phyloP scores from a whole-genome alignment of 92 coral and sea anemone genomes.

The Siderastrea siderea region DNA sequence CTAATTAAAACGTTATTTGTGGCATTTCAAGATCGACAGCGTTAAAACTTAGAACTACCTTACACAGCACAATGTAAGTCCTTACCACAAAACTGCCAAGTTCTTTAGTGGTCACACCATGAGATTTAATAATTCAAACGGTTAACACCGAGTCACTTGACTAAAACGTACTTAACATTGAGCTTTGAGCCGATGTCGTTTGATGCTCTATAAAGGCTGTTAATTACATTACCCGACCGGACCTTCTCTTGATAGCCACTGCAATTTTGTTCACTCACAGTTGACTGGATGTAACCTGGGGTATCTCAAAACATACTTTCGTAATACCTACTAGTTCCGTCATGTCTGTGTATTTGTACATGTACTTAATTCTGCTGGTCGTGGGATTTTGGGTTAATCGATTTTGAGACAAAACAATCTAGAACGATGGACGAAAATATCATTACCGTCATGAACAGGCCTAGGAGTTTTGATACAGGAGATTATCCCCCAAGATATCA shows the following conservation, averaged over 20 bases:
- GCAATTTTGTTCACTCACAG: not conserved
- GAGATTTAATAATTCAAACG: too few species aligned
- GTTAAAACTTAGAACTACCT: too few species aligned
- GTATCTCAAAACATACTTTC: conserved; percentile 12
- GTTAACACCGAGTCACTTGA: too few species aligned
- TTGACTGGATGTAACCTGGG: conserved; percentile 9
- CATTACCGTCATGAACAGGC: not conserved
- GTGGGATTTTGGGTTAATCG: not conserved
- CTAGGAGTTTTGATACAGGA: not conserved
- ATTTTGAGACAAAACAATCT: not conserved
- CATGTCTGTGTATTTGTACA: conserved; percentile 24
- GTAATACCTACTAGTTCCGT: conserved; percentile 2
- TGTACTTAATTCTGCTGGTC: not conserved
- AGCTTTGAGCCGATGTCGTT: too few species aligned
- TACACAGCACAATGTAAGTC: too few species aligned
- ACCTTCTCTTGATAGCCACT: conserved; percentile 2
- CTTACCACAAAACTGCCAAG: too few species aligned
- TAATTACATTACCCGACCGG: conserved; percentile 23
- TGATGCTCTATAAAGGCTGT: conserved; percentile 9
- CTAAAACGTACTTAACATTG: too few species aligned
- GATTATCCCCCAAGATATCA: not conserved
- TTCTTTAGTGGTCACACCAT: too few species aligned
- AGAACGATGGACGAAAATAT: not conserved
- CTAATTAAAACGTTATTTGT: too few species aligned
- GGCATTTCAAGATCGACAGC: too few species aligned